A percentile compares a stretch with the other conserved stretches of the same genome.
phyloP scores from a whole-genome alignment of 1,140 invertebrate species.

The Araneus ventricosus region DNA sequence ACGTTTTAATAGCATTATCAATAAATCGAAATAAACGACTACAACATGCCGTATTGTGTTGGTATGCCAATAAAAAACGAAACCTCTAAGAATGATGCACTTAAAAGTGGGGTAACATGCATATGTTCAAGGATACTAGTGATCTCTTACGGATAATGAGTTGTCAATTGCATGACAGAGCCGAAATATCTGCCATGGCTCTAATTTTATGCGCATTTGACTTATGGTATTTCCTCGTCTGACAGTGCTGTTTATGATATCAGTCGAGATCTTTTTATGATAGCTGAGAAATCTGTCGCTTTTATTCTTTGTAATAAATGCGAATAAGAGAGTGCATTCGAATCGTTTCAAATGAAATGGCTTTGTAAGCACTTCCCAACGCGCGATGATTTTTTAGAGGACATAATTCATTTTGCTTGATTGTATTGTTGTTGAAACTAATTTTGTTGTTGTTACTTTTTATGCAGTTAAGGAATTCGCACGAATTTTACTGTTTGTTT shows the following conservation, averaged over 20 bases:
- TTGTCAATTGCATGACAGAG: neutral
- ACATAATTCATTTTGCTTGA: too few species aligned
- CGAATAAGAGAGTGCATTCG: neutral
- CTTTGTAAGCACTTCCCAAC: too few species aligned
- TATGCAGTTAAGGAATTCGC: too few species aligned
- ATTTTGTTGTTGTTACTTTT: too few species aligned
- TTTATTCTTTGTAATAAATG: too few species aligned
- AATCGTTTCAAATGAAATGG: too few species aligned
- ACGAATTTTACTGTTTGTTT: too few species aligned
- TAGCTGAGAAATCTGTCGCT: neutral
- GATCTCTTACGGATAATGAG: neutral
- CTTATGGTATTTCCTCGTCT: conserved; percentile 9
- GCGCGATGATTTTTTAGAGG: too few species aligned
- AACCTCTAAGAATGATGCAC: too few species aligned
- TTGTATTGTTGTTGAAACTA: too few species aligned
- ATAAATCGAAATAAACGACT: neutral
- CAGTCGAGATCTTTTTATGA: neutral
- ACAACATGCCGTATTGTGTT: neutral
- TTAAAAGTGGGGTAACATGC: neutral
- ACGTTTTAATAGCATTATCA: too few species aligned
- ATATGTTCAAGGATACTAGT: neutral
- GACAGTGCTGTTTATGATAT: neutral
- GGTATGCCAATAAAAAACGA: neutral
- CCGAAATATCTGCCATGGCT: neutral
- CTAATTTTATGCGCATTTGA: neutral